phyloP scores from a whole-genome alignment of 2,797 vertebrate species.

The Phrynocephalus vlangalii region DNA sequence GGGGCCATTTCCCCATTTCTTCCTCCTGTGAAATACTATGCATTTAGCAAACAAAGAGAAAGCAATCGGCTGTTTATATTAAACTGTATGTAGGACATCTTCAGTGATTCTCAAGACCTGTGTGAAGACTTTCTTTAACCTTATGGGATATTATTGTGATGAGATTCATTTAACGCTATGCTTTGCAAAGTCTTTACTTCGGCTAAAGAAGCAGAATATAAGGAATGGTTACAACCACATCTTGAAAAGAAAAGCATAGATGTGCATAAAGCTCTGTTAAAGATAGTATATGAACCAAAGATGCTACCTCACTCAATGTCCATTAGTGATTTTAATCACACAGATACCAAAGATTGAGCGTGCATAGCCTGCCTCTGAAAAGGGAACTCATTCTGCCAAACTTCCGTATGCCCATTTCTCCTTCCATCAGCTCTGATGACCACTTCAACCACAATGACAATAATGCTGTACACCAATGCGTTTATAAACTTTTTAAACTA shows the following conservation, averaged over 20 bases:
- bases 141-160: conserved; percentile 85
- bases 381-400: conserved; percentile 84
- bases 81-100: conserved; percentile 80
- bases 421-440: conserved; percentile 68
- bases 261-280: conserved; percentile 92
- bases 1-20: conserved; percentile 64
- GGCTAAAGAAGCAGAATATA: conserved; percentile 85
- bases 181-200: conserved; percentile 87
- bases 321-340: conserved; percentile 99
- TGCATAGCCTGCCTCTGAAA: conserved; percentile 93
- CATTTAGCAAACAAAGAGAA: conserved; percentile 97
- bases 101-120: conserved; percentile 78
- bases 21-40: conserved; percentile 86
- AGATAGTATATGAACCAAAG: conserved; percentile 99
- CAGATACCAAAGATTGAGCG: conserved; percentile 97
- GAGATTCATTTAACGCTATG: conserved; percentile 86
- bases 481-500: conserved; percentile 96
- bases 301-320: conserved; percentile 99
- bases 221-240: conserved; percentile 87
- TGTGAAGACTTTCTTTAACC: conserved; percentile 78
- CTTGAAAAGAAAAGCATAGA: conserved; percentile 75
- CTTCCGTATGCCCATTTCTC: conserved; percentile 77
- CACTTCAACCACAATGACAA: conserved; percentile 66
- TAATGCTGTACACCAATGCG: conserved; percentile 85
- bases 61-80: conserved; percentile 88